Evolutionary conservation across 2,113 vertebrate species (phyloP), one percentile per base, ranked within the genome.

Genomic region (Myocastor coypus): DNA sequence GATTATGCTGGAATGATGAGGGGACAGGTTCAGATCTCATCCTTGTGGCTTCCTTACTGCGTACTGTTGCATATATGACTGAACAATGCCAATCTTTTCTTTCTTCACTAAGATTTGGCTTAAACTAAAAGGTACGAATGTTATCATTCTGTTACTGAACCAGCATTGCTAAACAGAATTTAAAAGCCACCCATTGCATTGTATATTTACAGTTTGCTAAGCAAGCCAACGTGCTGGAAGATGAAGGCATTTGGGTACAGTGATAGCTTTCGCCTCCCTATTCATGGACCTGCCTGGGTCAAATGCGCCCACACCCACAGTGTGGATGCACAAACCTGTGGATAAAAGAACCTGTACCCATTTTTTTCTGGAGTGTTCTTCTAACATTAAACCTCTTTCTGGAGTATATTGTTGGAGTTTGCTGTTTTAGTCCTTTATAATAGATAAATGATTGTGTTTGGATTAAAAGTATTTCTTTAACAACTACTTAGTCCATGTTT

Each of bases 351-450:
- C 7, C 69, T 59, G 46, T 34, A 32, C 22, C 22, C 19, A 24
- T 52, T 16, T 52, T 52, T 84, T 64, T 75, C 75, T 40, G 6
- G 14, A 83, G 7, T 86, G 46, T 2, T 82, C 42, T 5, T 22
- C 7, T 24, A 32, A 46, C 13, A 32, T 11, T 55, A 1, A 57
- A 0, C 7, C 2, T 28, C 77, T 73, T 73, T 83, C 64, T 73
- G 63, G 40, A 61, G 22, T 66, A 61, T 2, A 77, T 0, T 0
- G 89, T 94, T 91, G 66, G 42, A 87, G 22, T 69, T 90, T 11
- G 84, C 14, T 50, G 10, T 46, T 78, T 92, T 82, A 69, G 83
- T 77, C 6, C 7, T 96, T 93, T 94, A 78, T 68, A 83, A 78
- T 80, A 75, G 64, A 82, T 68, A 89, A 69, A 52, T 81, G 26